Conservation (phyloP, 2,113 vertebrate species). For the Montifringilla adamsi region DNA sequence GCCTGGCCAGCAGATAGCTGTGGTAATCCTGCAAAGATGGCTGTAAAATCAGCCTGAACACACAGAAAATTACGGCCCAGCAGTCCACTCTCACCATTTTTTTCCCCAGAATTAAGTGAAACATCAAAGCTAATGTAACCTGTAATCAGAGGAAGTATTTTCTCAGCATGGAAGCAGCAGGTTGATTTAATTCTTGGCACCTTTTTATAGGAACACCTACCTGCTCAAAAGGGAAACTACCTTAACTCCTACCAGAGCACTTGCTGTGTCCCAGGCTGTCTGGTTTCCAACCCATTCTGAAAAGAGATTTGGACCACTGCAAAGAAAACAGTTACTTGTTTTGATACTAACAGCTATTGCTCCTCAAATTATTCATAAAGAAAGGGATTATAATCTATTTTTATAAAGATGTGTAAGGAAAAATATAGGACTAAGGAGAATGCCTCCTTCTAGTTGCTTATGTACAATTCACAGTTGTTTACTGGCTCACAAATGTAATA, state of each 20-base stretch:
- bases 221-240: background rate
- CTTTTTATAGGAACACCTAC: background rate
- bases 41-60: background rate
- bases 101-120: background rate
- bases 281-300: background rate
- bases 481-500: fast-evolving
- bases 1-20: background rate
- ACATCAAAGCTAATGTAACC: background rate
- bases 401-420: background rate
- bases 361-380: background rate
- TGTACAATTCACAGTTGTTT: background rate
- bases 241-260: background rate
- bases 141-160: background rate
- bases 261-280: background rate
- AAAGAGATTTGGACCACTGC: background rate
- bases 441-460: background rate
- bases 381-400: background rate
- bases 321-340: background rate
- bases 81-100: background rate
- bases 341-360: background rate
- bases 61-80: background rate
- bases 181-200: background rate
- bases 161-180: background rate
- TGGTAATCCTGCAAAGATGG: background rate
- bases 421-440: background rate